Evolutionary conservation across 2,888 invertebrate genomes (phyloP), one percentile per base, ranked within the genome.

Genomic region (Chloroclysta siterata): DNA sequence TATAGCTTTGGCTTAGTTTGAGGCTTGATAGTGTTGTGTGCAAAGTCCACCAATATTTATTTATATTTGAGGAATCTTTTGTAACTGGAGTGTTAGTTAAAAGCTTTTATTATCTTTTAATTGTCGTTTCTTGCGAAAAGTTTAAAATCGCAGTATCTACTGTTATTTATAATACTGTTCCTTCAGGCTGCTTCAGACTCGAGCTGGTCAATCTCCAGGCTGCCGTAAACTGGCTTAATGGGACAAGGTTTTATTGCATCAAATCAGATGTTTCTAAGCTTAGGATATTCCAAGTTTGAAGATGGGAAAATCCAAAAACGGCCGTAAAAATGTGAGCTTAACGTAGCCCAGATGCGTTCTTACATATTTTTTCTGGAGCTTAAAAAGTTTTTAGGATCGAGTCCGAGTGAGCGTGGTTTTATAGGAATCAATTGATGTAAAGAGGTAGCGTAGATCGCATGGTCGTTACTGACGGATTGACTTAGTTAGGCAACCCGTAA

Each of bases 171-270:
- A 3, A 7, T 29, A 55, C 22, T 54, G 58, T 63, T 44, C 14
- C 13, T 14, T 15, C 13, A 46, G 8, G 36, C 15, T 46, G 5
- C 44, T n/a, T n/a, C n/a, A 44, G 44, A 53, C 22, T 17, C 28
- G 36, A 29, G 36, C 41, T 60, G 63, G 63, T 64, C 64, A 60
- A 60, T 50, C 60, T 59, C 50, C 51, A 48, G 36, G n/a, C 52
- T 48, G 54, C 50, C 52, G 52, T 60, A 64, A 64, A 64, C 48
- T 54, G 36, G n/a, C 42, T 60, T 65, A 60, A 65, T 65, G 44
- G 17, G 42, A 39, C 46, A 54, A 14, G 53, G 57, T 60, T 65
- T 65, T 65, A 65, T 65, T 57, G 22, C 52, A 41, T 15, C 36
- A 33, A 54, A 60, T 46, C 60, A 56, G 64, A 64, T 64, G 60